Conservation (phyloP, 2,113 vertebrate genomes). For the Boulengerochromis microlepis region DNA sequence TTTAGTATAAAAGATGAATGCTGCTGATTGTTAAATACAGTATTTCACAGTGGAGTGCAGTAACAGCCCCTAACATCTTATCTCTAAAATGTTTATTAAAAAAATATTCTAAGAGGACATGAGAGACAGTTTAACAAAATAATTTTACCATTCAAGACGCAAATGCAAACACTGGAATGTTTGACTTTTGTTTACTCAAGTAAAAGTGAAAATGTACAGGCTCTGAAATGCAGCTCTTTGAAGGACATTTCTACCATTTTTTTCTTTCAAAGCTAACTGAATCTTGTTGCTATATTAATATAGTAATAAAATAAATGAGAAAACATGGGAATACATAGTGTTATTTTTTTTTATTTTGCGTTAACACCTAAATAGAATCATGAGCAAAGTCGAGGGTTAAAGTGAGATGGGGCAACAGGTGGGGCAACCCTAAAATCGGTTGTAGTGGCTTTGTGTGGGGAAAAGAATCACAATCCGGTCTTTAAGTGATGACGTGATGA, state of each 20-base stretch:
- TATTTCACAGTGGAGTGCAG: neutral
- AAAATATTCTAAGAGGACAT: neutral
- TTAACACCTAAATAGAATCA: neutral
- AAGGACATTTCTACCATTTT: neutral
- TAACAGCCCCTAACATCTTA: neutral
- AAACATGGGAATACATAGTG: neutral
- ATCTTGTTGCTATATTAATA: neutral
- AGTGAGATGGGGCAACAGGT: neutral
- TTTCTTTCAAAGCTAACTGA: neutral
- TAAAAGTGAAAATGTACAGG: neutral
- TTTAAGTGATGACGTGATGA: neutral
- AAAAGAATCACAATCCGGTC: neutral
- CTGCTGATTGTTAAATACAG: neutral
- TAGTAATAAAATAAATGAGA: neutral
- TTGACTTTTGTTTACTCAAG: neutral
- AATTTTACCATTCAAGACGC: neutral
- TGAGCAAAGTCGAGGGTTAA: neutral
- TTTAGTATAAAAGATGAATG: conserved; percentile 22
- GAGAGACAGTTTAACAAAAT: neutral
- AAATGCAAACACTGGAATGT: neutral
- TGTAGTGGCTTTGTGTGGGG: neutral
- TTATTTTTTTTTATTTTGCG: neutral
- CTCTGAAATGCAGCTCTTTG: neutral
- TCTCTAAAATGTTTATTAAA: neutral
- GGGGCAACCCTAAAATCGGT: neutral